phyloP scores from a whole-genome alignment of 2,797 vertebrate genomes.

The Oceanodroma leucorhoa region DNA sequence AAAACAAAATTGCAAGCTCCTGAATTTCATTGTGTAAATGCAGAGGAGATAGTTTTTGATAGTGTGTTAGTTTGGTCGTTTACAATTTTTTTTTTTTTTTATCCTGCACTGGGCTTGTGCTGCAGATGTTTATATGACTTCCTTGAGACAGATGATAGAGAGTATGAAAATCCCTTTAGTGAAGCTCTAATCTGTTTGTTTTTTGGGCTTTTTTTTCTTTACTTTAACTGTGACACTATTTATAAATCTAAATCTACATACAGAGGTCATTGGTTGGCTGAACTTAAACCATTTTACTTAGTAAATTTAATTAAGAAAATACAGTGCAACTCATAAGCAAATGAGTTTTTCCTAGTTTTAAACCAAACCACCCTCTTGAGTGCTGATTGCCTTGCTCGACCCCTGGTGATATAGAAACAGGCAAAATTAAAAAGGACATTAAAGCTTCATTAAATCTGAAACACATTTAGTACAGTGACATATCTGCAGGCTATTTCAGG shows the following conservation, averaged over 20 bases:
- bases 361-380: conserved; percentile 82
- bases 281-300: conserved; percentile 84
- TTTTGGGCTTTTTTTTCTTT: background rate
- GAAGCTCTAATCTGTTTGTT: conserved; percentile 69
- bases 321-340: conserved; percentile 86
- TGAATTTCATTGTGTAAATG: background rate
- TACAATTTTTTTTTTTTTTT: background rate
- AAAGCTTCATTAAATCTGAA: conserved; percentile 89
- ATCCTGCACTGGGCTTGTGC: background rate
- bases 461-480: conserved; percentile 87
- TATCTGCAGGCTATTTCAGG: conserved; percentile 84
- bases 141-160: conserved; percentile 33
- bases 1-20: background rate
- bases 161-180: conserved; percentile 42
- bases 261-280: conserved; percentile 80
- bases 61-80: background rate
- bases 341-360: conserved; percentile 84
- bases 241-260: conserved; percentile 77
- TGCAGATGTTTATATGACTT: conserved; percentile 4
- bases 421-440: conserved; percentile 87
- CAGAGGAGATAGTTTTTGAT: background rate
- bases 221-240: conserved; percentile 70
- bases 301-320: conserved; percentile 88
- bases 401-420: conserved; percentile 83
- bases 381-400: conserved; percentile 83